Evolutionary conservation across 2,797 vertebrate genomes (phyloP).

Genomic region (Eulemur albifrons): DNA sequence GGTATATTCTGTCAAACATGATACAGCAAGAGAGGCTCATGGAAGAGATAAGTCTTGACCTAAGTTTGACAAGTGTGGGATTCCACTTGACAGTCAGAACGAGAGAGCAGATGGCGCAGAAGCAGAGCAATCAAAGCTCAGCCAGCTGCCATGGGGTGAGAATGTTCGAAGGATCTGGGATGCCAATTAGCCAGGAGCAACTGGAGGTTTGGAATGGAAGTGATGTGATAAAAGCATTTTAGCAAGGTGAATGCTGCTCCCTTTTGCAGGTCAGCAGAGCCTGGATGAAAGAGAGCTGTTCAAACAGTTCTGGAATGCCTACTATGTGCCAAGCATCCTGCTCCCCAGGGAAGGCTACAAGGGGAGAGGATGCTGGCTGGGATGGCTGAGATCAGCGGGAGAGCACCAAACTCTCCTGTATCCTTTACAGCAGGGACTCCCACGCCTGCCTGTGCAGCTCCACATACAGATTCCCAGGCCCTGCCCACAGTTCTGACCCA

Average conservation of each 20-base stretch:
- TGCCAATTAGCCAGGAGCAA: neutral
- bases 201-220: neutral
- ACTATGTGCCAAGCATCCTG: neutral
- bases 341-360: neutral
- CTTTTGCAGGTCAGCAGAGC: neutral
- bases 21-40: neutral
- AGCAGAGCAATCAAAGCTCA: neutral
- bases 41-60: neutral
- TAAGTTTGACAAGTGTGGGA: neutral
- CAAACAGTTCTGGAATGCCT: neutral
- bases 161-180: neutral
- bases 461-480: neutral
- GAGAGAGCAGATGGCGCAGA: neutral
- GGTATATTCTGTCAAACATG: neutral
- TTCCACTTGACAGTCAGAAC: neutral
- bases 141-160: neutral
- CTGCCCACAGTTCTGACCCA: neutral
- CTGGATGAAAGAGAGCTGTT: neutral
- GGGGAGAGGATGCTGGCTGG: neutral
- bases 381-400: neutral
- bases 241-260: neutral
- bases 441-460: neutral
- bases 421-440: neutral
- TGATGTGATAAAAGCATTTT: neutral
- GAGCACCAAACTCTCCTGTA: neutral